Evolutionary conservation across 2,888 invertebrate genomes (phyloP).

Genomic region (Acrobasis repandana): DNA sequence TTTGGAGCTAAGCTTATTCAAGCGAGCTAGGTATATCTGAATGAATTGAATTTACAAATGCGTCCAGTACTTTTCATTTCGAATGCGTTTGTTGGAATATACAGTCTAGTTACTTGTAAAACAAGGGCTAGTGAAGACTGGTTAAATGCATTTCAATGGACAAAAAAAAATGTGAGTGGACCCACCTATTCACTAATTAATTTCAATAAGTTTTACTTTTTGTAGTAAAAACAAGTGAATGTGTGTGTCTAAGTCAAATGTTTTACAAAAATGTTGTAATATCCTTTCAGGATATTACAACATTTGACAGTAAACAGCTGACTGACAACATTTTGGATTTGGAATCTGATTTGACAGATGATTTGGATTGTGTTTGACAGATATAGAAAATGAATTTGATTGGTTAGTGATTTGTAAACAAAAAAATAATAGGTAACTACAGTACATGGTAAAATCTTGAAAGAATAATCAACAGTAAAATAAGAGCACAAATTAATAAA

Average conservation of each 20-base stretch:
- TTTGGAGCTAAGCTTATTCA: constrained; percentile 60
- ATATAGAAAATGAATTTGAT: background rate
- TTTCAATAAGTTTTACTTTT: background rate
- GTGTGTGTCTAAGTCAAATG: background rate
- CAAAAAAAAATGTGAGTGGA: background rate
- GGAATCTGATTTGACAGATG: constrained; percentile 12
- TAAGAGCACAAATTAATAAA: no score
- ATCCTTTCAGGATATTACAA: background rate
- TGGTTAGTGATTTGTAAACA: background rate
- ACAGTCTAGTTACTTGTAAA: constrained; percentile 26
- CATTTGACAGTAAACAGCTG: constrained; percentile 15
- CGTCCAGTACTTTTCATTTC: constrained; percentile 7
- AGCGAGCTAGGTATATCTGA: constrained; percentile 51
- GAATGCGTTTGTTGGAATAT: constrained; percentile 9
- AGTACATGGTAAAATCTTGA: no score
- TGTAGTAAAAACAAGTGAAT: background rate
- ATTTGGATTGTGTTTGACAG: background rate
- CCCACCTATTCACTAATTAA: background rate
- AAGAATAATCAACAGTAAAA: no score
- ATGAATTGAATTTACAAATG: constrained; percentile 50
- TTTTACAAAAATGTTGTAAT: no score
- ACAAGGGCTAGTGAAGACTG: background rate
- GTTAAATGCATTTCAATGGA: background rate
- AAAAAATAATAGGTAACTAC: background rate
- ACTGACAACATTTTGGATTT: background rate